phyloP scores from a whole-genome alignment of 2,888 invertebrate species.

The Sycophila texana region DNA sequence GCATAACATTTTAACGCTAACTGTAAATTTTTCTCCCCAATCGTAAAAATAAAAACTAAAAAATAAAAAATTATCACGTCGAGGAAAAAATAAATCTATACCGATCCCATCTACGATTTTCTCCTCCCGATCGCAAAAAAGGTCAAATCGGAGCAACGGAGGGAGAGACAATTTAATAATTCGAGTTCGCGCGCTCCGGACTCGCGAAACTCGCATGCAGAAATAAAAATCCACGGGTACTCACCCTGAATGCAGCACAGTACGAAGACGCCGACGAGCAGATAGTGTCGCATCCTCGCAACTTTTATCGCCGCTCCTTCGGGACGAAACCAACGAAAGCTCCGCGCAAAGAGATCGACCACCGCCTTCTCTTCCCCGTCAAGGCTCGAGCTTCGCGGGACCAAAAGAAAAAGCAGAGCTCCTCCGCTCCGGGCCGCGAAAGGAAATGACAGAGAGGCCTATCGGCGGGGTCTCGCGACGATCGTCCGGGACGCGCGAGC shows the following conservation, averaged over 20 bases:
- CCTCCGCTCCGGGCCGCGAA: neutral
- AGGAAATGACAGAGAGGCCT: neutral
- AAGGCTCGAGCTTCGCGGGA: neutral
- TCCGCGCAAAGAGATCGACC: neutral
- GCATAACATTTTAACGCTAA: too few relatives aligned
- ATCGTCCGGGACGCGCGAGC: slow-evolving; percentile 15
- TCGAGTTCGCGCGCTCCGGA: too few relatives aligned
- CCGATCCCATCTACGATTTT: too few relatives aligned
- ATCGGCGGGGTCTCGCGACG: slow-evolving; percentile 26
- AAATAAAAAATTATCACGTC: too few relatives aligned
- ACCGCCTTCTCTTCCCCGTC: neutral
- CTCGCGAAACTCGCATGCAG: too few relatives aligned
- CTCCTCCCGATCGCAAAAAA: too few relatives aligned
- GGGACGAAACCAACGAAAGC: neutral
- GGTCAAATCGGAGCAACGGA: too few relatives aligned
- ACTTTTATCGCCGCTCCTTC: neutral
- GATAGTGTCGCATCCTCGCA: slow-evolving; percentile 69
- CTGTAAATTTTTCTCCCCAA: too few relatives aligned
- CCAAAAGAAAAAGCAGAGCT: neutral
- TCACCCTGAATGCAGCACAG: slow-evolving; percentile 71
- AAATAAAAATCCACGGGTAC: slow-evolving; percentile 42
- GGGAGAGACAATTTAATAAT: too few relatives aligned
- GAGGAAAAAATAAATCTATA: too few relatives aligned
- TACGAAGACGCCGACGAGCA: slow-evolving; percentile 67
- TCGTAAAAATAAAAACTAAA: too few relatives aligned